Evolutionary conservation across 1,140 invertebrate species (phyloP), one percentile per base, ranked within the genome.

Genomic region (Eupeodes corollae): DNA sequence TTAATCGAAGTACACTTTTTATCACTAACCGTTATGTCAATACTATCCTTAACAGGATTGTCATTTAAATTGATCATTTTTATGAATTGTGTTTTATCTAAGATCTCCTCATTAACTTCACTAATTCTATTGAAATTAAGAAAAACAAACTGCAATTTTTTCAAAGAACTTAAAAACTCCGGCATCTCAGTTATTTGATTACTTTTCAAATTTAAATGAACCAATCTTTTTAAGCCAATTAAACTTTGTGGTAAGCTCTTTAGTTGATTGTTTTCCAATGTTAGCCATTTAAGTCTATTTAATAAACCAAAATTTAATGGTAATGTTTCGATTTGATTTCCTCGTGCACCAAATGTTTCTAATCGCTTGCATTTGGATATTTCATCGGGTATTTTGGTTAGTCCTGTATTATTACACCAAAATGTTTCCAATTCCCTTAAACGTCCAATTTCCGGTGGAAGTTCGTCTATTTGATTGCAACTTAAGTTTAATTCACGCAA

Each of bases 401-500:
- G 52, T 15, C 60, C 67, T 32, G 75, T 82, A 45, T 73, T 73
- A 55, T 82, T 81, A 44, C 88, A 73, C 70, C 79, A 82, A 42
- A 93, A 75, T 43, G 79, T 78, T 64, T 90, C 88, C 44, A 93
- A 64, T 46, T 76, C 74, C n/a, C 69, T 73, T 54, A 91, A 79
- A n/a, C 67, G 58, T 9, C 79, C 81, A 52, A 93, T 79, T 56
- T 78, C 73, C 12, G 75, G 64, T 13, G 87, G 83, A 44, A 92
- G 62, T 6, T 61, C 61, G 41, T 68, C 70, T 19, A 93, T 75
- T 51, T 82, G 84, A 67, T 93, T 93, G 48, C 85, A 77, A 51
- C 87, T 88, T 39, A 93, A 68, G 63, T 93, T 90, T 39, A 93
- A 71, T 52, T 79, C 86, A 48, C 85, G 73, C 21, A 92, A 70